A percentile compares a stretch with the other conserved stretches of the same genome.
Evolutionary conservation across 2,888 invertebrate genomes (phyloP).

Genomic region (Papilio demoleus): DNA sequence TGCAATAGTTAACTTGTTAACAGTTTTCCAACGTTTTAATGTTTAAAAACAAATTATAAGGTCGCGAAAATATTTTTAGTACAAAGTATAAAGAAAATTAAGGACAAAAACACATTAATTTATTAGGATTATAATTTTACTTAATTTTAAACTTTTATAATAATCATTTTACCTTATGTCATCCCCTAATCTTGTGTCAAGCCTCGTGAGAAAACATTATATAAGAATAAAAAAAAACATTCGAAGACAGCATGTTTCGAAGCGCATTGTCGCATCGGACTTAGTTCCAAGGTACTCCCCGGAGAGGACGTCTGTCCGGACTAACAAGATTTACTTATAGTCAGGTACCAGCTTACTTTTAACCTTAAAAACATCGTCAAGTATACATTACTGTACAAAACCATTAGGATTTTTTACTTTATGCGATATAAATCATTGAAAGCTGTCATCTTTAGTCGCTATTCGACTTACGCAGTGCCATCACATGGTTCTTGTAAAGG

Average conservation of each 20-base stretch:
- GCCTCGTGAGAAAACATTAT: constrained; percentile 5
- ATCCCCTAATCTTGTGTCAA: neutral
- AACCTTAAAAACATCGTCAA: neutral
- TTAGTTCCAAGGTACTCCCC: constrained; percentile 21
- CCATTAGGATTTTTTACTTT: too few relatives aligned
- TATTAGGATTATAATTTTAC: too few relatives aligned
- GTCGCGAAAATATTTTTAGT: neutral
- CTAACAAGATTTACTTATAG: constrained; percentile 15
- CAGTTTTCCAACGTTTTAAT: neutral
- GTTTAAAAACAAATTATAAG: neutral
- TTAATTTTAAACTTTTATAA: too few relatives aligned
- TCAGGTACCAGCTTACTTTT: neutral
- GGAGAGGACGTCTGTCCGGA: constrained; percentile 7
- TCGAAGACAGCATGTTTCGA: constrained; percentile 13
- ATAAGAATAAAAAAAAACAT: constrained; percentile 1
- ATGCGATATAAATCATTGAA: too few relatives aligned
- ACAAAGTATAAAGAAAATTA: too few relatives aligned
- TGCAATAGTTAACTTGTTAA: neutral
- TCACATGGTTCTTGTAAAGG: too few relatives aligned
- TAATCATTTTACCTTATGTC: too few relatives aligned
- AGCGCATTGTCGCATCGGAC: constrained; percentile 6
- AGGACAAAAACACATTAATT: too few relatives aligned
- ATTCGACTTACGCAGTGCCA: too few relatives aligned
- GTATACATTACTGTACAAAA: neutral
- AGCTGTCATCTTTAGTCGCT: too few relatives aligned